Evolutionary conservation across 2,113 vertebrate species (phyloP).

Genomic region (Collichthys lucidus): DNA sequence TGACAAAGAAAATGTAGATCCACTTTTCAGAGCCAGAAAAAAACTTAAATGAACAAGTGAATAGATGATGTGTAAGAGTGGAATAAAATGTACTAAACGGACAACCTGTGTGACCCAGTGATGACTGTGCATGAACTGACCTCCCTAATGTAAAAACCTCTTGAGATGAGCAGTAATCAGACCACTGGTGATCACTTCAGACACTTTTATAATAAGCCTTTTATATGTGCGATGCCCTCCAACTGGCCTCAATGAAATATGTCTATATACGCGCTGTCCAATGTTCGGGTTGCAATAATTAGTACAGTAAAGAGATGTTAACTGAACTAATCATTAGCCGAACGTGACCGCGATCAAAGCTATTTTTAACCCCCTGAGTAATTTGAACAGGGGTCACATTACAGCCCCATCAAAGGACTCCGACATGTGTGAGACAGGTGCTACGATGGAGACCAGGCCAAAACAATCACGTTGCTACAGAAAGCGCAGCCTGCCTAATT

Average conservation of each 20-base stretch:
- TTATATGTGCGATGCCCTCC: background rate
- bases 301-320: slow-evolving; percentile 29
- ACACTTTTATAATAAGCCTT: background rate
- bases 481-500: slow-evolving; percentile 77
- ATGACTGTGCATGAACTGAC: background rate
- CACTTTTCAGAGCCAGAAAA: background rate
- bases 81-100: background rate
- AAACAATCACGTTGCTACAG: slow-evolving; percentile 75
- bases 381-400: slow-evolving; percentile 77
- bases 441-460: slow-evolving; percentile 70
- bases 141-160: background rate
- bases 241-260: background rate
- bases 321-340: slow-evolving; percentile 49
- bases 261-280: background rate
- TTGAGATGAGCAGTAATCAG: slow-evolving; percentile 4
- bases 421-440: slow-evolving; percentile 82
- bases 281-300: slow-evolving; percentile 16
- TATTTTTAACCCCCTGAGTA: slow-evolving; percentile 74
- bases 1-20: background rate
- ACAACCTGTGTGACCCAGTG: slow-evolving; percentile 1
- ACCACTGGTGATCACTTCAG: background rate
- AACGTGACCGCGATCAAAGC: slow-evolving; percentile 51
- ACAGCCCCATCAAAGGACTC: slow-evolving; percentile 72
- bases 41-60: background rate
- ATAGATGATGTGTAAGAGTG: background rate